These are phyloP conservation scores for Entomobrya proxima DNA, from an alignment of 2,888 invertebrate species.

Conservation along the genomic window DNA sequence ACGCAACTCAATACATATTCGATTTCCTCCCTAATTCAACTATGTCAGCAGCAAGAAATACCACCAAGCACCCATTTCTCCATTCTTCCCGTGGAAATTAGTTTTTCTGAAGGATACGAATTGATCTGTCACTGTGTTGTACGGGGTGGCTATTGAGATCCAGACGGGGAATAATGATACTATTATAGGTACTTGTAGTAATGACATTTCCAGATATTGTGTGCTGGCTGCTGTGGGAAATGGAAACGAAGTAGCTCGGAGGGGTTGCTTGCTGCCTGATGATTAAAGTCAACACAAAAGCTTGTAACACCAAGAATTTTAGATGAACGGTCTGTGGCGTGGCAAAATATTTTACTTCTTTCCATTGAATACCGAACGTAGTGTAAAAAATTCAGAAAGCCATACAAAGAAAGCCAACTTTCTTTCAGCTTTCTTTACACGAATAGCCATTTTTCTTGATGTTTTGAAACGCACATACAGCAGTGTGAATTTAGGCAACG, in stretches of 20 bases:
- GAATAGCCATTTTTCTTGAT: too few species aligned
- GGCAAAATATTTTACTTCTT: constrained; percentile 8
- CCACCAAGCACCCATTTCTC: constrained; percentile 26
- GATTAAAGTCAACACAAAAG: constrained; percentile 27
- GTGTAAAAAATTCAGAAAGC: too few species aligned
- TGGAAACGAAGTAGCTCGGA: constrained; percentile 18
- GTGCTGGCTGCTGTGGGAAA: not conserved
- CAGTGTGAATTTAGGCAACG: too few species aligned
- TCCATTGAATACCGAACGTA: not conserved
- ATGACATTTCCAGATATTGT: constrained; percentile 42
- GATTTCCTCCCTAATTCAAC: too few species aligned
- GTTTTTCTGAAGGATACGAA: constrained; percentile 55
- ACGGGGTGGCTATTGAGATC: constrained; percentile 32
- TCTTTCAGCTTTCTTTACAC: too few species aligned
- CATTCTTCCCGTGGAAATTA: constrained; percentile 49
- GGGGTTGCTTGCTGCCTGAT: not conserved
- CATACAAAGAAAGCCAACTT: too few species aligned
- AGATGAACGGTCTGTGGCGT: not conserved
- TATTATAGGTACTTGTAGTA: constrained; percentile 50
- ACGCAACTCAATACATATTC: too few species aligned
- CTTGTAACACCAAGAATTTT: not conserved
- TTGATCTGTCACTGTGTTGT: constrained; percentile 29
- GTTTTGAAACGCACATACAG: too few species aligned
- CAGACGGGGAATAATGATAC: constrained; percentile 59
- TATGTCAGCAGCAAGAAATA: not conserved